Evolutionary conservation across 1,140 invertebrate species (phyloP), one percentile per base, ranked within the genome.

Genomic region (Leguminivora glycinivorella): DNA sequence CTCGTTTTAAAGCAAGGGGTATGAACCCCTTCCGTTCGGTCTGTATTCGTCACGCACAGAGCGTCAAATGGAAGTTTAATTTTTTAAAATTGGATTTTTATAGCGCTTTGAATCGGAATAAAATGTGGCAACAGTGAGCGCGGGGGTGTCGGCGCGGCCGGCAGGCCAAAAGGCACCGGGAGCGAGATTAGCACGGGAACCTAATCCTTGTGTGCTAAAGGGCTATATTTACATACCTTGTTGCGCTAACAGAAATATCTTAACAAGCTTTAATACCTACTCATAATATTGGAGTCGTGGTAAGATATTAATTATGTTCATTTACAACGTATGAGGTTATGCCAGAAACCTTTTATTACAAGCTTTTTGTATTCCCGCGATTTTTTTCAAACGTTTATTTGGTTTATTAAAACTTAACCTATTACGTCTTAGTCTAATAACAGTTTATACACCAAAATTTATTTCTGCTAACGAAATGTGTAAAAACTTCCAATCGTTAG

Each of bases 81-180:
- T 83, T 88, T 86, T 89, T 85, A 81, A 89, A 88, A 88, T 88
- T 88, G 87, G 82, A 83, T 81, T 85, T 88, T 88, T 89, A 88
- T 87, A 83, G 78, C 83, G 72, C 78, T 80, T 80, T 79, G 75
- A 74, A 83, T 82, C 70, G 80, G 77, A 82, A 78, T 77, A 72
- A 78, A 82, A 77, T 67, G 74, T 80, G 72, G 29, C 67, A 74
- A 75, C 68, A 69, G 29, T 72, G 9, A 29, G 25, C 26, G 26
- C 56, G 56, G 24, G 56, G 25, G 56, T 26, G 22, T 29, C 29
- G 56, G 25, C 58, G 25, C 34, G 58, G 25, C 26, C 58, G 17
- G 25, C 29, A 29, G 22, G 47, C 47, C 47, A 19, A 17, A 19
- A 17, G 19, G 47, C 47, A 52, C 17, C 47, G 17, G 47, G 6